Conservation (phyloP, 2,113 vertebrate genomes). For the Austrofundulus limnaeus region DNA sequence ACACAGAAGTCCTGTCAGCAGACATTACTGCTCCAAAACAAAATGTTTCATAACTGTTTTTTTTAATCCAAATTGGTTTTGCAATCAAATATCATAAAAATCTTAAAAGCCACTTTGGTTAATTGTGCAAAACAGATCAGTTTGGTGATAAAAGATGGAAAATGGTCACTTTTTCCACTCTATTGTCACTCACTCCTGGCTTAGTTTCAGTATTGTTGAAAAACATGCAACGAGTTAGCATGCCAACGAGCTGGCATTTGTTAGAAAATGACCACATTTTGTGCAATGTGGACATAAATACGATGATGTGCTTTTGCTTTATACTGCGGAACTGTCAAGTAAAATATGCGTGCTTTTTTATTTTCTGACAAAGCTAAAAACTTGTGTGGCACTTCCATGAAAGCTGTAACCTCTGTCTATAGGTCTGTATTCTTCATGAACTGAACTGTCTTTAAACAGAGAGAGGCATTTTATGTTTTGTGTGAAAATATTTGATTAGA, state of each 20-base stretch:
- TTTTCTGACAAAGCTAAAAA: too few species aligned
- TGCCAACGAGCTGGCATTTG: too few species aligned
- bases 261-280: too few species aligned
- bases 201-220: too few species aligned
- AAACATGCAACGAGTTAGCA: too few species aligned
- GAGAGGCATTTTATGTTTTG: constrained; percentile 17
- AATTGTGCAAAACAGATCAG: not conserved
- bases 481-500: constrained; percentile 1
- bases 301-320: too few species aligned
- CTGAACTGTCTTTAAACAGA: constrained; percentile 29
- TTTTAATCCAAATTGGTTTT: not conserved
- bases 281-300: too few species aligned
- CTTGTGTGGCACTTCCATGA: too few species aligned
- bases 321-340: too few species aligned
- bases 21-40: not conserved
- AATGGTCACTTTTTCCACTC: not conserved
- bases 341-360: too few species aligned
- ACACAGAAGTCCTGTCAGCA: not conserved
- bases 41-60: constrained; percentile 1
- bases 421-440: not conserved
- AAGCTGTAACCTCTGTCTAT: too few species aligned
- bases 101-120: not conserved
- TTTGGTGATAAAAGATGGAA: not conserved
- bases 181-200: not conserved
- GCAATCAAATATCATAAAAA: not conserved